phyloP scores from a whole-genome alignment of 2,888 invertebrate species.

The Holacanthella duospinosa region DNA sequence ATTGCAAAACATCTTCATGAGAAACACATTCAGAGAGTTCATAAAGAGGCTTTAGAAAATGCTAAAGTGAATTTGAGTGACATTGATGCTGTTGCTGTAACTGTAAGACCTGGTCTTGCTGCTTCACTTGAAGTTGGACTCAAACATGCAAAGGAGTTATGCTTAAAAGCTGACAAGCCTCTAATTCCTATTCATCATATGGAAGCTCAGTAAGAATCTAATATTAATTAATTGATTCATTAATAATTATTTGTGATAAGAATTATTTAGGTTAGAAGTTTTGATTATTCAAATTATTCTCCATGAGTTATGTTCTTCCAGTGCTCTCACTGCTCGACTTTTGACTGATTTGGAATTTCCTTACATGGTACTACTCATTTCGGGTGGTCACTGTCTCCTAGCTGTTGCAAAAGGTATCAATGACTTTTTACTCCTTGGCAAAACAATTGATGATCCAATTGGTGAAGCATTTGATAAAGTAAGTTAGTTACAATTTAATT shows the following conservation, averaged over 20 bases:
- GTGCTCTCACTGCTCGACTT: constrained; percentile 81
- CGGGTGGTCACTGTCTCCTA: constrained; percentile 84
- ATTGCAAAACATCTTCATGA: constrained; percentile 72
- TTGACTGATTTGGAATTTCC: constrained; percentile 65
- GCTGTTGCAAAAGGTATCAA: constrained; percentile 61
- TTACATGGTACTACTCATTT: constrained; percentile 75
- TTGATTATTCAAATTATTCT: too few species aligned
- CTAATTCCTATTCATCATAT: constrained; percentile 96
- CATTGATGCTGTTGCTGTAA: constrained; percentile 78
- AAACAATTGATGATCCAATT: constrained; percentile 71
- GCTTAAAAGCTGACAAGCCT: constrained; percentile 57
- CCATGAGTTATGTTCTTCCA: too few species aligned
- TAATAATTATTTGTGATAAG: too few species aligned
- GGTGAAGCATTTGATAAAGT: constrained; percentile 92
- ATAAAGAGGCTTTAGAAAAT: constrained; percentile 53
- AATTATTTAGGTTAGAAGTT: too few species aligned
- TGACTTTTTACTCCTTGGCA: constrained; percentile 69
- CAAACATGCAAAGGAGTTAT: constrained; percentile 67
- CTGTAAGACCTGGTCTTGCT: constrained; percentile 72
- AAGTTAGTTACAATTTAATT: constrained; percentile 18
- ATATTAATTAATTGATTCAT: too few species aligned
- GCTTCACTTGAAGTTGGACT: constrained; percentile 69
- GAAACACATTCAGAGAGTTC: constrained; percentile 62
- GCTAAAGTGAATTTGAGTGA: constrained; percentile 53
- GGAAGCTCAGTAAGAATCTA: constrained; percentile 56